Base-by-base conservation (phyloP, 1,140 invertebrate species). In the Agraylea sexmaculata region DNA sequence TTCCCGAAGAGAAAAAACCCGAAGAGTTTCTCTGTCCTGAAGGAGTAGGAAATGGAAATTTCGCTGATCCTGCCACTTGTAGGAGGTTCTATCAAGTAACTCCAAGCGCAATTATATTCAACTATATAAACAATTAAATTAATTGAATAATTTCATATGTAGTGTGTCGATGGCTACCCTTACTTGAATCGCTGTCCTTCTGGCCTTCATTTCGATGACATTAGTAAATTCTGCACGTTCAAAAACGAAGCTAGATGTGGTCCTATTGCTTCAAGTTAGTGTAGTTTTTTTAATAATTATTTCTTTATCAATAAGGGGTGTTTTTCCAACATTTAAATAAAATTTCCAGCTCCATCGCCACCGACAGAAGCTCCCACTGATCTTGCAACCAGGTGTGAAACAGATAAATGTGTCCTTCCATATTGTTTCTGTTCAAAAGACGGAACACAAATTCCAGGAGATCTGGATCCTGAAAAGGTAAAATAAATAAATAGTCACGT, bases 371-470 rank as follows among this genome's bases (percentile, higher is more conserved):
- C 80, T 4, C 82, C 85, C 3, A 64, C 72, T 20, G 84, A 89
- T 56, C 66, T 83, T 42, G 87, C 86, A 2, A 68, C 70, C 25
- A 78, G 76, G 56, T 94, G 89, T 55, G 77, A 91, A 49, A 66
- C 72, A 1, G 62, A 74, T 1, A 68, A 77, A 28, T 95, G 92
- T 54, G 57, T 69, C 33, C 67, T 95, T 39, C 91, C 91, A 5
- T 87, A 92, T 52, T 96, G 92, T 57, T 93, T 84, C 62, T 95
- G 91, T 58, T 90, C 87, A 4, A 83, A 83, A 54, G 87, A 93
- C 64, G 88, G 87, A 5, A 91, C 87, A 1, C 59, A 75, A 19
- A 86, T 91, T 50, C 88, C 88, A 2, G 87, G 84, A 23, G 78
- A 75, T 22, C 63, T 90, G 20, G 76, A 83, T 33, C 75, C 82